phyloP scores from a whole-genome alignment of 2,113 vertebrate species.

The Ameiurus melas region DNA sequence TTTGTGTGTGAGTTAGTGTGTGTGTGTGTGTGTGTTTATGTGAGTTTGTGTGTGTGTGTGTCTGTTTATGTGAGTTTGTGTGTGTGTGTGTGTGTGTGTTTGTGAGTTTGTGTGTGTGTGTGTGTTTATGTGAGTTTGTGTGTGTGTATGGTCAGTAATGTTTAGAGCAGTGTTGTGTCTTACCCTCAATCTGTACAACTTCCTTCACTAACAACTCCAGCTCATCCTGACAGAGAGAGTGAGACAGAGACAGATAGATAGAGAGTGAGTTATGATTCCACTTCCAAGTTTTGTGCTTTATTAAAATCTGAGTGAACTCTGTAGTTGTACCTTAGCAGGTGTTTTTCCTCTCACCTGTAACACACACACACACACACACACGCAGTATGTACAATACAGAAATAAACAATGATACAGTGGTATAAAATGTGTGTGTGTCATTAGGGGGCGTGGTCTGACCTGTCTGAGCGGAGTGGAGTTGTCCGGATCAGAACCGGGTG shows the following conservation, averaged over 20 bases:
- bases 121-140: neutral
- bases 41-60: neutral
- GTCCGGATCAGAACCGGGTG: neutral
- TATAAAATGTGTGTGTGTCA: neutral
- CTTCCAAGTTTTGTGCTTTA: neutral
- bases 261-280: neutral
- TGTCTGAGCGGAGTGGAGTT: neutral
- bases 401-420: neutral
- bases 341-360: slow-evolving; percentile 64
- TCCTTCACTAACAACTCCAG: slow-evolving; percentile 89
- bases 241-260: neutral
- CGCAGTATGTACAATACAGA: neutral
- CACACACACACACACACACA: neutral
- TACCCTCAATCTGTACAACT: slow-evolving; percentile 83
- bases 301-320: neutral
- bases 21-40: too few species aligned
- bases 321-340: slow-evolving; percentile 63
- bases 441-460: neutral
- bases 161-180: neutral
- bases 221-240: slow-evolving; percentile 72
- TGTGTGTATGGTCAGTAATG: neutral
- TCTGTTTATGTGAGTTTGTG: neutral
- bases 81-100: neutral
- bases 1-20: too few species aligned
- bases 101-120: neutral